Percentiles rank a stretch among this genome's conserved stretches.
phyloP scores from a whole-genome alignment of 2,888 invertebrate genomes.

The Macropis europaea region DNA sequence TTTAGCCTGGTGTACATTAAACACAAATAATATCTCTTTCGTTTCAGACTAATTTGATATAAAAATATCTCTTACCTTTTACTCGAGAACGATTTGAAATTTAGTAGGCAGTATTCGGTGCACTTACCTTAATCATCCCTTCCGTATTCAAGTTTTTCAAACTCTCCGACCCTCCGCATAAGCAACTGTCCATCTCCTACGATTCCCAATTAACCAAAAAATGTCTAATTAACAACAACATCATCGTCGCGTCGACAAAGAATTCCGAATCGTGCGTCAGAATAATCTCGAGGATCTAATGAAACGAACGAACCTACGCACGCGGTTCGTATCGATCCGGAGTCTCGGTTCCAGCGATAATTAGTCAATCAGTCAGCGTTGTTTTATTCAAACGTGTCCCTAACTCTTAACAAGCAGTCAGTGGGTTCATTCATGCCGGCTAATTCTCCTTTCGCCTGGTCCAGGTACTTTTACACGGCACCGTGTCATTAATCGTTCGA shows the following conservation, averaged over 20 bases:
- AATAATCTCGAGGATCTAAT: conserved; percentile 26
- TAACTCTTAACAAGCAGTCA: conserved; percentile 58
- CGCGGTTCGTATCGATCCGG: conserved; percentile 38
- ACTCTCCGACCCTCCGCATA: no score
- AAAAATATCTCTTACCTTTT: no score
- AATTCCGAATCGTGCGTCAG: conserved; percentile 16
- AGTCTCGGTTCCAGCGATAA: conserved; percentile 61
- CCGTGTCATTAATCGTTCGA: conserved; percentile 70
- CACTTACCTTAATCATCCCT: no score
- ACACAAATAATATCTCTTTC: no score
- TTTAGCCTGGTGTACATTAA: no score
- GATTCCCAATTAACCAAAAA: conserved; percentile 35
- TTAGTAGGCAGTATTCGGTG: no score
- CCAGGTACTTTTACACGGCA: conserved; percentile 60
- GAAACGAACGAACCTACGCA: not conserved
- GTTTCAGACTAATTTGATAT: no score
- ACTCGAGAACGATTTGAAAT: no score
- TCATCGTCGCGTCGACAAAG: conserved; percentile 10
- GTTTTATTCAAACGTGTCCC: conserved; percentile 52
- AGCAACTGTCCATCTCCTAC: not conserved
- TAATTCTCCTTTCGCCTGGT: conserved; percentile 41
- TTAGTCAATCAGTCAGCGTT: conserved; percentile 70
- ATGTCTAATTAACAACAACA: conserved; percentile 32
- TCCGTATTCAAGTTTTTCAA: no score
- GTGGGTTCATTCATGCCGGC: conserved; percentile 43